Percentiles rank a stretch among this genome's conserved stretches.
phyloP scores from a whole-genome alignment of 2,888 invertebrate species.

The Scaptomyza parva region DNA sequence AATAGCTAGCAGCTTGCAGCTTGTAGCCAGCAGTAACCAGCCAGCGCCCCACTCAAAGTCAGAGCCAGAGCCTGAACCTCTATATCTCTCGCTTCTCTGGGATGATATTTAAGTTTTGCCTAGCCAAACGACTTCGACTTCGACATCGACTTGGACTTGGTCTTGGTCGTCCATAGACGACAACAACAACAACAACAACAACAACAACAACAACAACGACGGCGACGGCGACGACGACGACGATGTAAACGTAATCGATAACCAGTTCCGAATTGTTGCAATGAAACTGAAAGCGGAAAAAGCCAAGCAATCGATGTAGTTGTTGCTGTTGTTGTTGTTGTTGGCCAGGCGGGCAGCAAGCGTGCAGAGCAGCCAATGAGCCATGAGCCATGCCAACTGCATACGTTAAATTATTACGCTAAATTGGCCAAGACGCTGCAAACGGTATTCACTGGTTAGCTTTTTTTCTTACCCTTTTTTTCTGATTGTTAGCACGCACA shows the following conservation, averaged over 20 bases:
- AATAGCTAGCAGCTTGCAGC: slow-evolving; percentile 43
- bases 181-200: slow-evolving; percentile 21
- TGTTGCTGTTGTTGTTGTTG: neutral
- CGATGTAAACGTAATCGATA: slow-evolving; percentile 77
- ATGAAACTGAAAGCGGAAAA: slow-evolving; percentile 81
- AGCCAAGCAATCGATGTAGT: slow-evolving; percentile 63
- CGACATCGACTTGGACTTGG: slow-evolving; percentile 20
- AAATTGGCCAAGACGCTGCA: slow-evolving; percentile 66
- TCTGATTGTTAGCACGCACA: slow-evolving; percentile 34
- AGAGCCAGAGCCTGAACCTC: slow-evolving; percentile 40
- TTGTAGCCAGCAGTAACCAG: neutral
- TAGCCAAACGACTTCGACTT: slow-evolving; percentile 39
- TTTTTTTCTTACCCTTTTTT: neutral
- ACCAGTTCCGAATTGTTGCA: slow-evolving; percentile 80
- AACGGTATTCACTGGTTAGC: slow-evolving; percentile 35
- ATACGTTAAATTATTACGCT: slow-evolving; percentile 74
- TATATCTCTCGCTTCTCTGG: slow-evolving; percentile 17
- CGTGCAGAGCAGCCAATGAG: slow-evolving; percentile 45
- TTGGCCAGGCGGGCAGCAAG: slow-evolving; percentile 46
- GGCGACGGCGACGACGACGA: slow-evolving; percentile 29
- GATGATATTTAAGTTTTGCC: slow-evolving; percentile 76
- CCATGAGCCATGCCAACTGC: slow-evolving; percentile 73
- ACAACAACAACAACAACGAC: slow-evolving; percentile 22
- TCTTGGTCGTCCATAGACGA: slow-evolving; percentile 19
- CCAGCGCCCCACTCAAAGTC: slow-evolving; percentile 48